Evolutionary conservation across 1,140 invertebrate genomes (phyloP).

Genomic region (Drosophila tsacasi): DNA sequence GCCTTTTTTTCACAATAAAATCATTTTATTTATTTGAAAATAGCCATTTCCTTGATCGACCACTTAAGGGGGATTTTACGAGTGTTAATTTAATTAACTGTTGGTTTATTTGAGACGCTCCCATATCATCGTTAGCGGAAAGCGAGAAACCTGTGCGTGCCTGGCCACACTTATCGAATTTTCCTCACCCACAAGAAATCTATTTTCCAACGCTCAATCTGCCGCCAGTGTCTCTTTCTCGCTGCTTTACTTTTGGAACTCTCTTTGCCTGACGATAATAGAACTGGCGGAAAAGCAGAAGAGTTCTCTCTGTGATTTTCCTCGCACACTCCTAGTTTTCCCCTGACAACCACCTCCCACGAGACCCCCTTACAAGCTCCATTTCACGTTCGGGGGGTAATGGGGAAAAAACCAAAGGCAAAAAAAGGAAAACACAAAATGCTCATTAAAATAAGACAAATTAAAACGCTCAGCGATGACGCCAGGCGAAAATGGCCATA

Average conservation of each 20-base stretch:
- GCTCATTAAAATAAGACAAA: constrained; percentile 76
- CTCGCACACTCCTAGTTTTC: constrained; percentile 11
- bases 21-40: constrained; percentile 28
- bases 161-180: constrained; percentile 45
- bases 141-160: constrained; percentile 39
- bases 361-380: constrained; percentile 3
- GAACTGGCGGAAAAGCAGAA: constrained; percentile 19
- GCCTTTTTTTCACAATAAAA: constrained; percentile 25
- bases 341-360: constrained; percentile 6
- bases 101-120: constrained; percentile 4
- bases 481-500: constrained; percentile 61
- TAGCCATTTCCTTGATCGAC: constrained; percentile 8
- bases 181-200: constrained; percentile 19
- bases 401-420: constrained; percentile 12
- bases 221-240: constrained; percentile 36
- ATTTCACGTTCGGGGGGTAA: constrained; percentile 7
- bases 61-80: constrained; percentile 6
- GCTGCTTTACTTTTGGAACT: constrained; percentile 44
- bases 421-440: constrained; percentile 49
- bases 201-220: constrained; percentile 24
- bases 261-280: constrained; percentile 59
- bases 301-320: constrained; percentile 34
- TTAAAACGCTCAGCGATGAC: constrained; percentile 64
- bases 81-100: constrained; percentile 18
- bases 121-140: neutral